A percentile compares a stretch with the other conserved stretches of the same genome.
phyloP scores from a whole-genome alignment of 2,888 invertebrate genomes.

The Digitonthophagus gazella region DNA sequence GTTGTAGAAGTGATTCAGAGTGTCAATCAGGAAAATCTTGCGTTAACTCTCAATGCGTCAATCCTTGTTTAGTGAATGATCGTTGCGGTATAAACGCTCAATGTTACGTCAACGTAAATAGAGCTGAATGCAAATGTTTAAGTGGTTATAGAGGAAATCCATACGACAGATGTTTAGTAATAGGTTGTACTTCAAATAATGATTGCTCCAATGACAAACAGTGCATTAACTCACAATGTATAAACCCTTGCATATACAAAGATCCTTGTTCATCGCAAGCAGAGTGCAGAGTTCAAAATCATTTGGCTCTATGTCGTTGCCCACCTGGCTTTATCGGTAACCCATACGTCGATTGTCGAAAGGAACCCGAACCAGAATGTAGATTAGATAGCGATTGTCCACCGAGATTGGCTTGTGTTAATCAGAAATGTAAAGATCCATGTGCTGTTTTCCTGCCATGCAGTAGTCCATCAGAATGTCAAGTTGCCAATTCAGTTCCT shows the following conservation, averaged over 20 bases:
- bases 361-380: conserved; percentile 74
- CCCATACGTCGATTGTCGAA: conserved; percentile 77
- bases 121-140: conserved; percentile 75
- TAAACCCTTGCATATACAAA: conserved; percentile 77
- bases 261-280: conserved; percentile 76
- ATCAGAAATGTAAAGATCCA: conserved; percentile 79
- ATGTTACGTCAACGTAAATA: conserved; percentile 67
- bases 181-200: conserved; percentile 82
- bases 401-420: conserved; percentile 74
- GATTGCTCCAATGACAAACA: conserved; percentile 84
- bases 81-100: conserved; percentile 82
- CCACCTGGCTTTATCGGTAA: conserved; percentile 73
- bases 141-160: conserved; percentile 81
- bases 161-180: conserved; percentile 68
- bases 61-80: conserved; percentile 78
- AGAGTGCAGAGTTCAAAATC: conserved; percentile 77
- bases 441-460: conserved; percentile 78
- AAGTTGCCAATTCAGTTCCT: conserved; percentile 77
- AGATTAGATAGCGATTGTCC: conserved; percentile 81
- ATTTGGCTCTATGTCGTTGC: conserved; percentile 83
- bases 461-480: conserved; percentile 73
- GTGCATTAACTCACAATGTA: conserved; percentile 82
- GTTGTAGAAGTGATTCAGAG: conserved; percentile 79
- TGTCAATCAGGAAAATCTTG: conserved; percentile 83
- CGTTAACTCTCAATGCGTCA: conserved; percentile 79